A percentile compares a stretch with the other conserved stretches of the same genome.
phyloP scores from a whole-genome alignment of 2,888 invertebrate species.

The Hecatera dysodea region DNA sequence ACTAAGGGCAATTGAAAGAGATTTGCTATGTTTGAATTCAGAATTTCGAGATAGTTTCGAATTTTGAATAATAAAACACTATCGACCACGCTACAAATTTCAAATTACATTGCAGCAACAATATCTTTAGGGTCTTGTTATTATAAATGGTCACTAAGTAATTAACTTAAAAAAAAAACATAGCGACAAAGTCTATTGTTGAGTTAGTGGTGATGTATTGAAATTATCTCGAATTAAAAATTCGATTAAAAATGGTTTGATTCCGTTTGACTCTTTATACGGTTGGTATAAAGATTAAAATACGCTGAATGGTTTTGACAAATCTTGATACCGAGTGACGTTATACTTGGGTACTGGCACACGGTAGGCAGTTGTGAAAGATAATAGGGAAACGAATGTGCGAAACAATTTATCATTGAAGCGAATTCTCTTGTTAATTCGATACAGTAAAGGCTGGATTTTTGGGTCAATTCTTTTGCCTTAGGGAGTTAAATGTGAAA shows the following conservation, averaged over 20 bases:
- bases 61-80: not conserved
- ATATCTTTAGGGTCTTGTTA: not conserved
- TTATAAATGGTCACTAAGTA: not conserved
- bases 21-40: not conserved
- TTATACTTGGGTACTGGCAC: conserved; percentile 52
- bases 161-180: not conserved
- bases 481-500: conserved; percentile 69
- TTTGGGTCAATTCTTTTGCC: conserved; percentile 78
- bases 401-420: conserved; percentile 83
- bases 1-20: conserved; percentile 40
- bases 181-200: no score
- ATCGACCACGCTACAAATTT: not conserved
- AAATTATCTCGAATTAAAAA: not conserved
- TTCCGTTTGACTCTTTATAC: conserved; percentile 38
- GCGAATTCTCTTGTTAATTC: conserved; percentile 87
- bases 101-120: not conserved
- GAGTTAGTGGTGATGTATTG: not conserved
- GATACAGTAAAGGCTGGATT: conserved; percentile 79
- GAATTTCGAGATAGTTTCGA: not conserved
- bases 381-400: conserved; percentile 76
- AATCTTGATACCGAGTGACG: conserved; percentile 24
- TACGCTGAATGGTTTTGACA: conserved; percentile 30
- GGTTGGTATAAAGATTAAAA: conserved; percentile 31
- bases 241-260: conserved; percentile 3
- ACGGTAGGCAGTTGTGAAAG: conserved; percentile 55